Evolutionary conservation across 2,888 invertebrate species (phyloP).

Genomic region (Anthophora plumipes): DNA sequence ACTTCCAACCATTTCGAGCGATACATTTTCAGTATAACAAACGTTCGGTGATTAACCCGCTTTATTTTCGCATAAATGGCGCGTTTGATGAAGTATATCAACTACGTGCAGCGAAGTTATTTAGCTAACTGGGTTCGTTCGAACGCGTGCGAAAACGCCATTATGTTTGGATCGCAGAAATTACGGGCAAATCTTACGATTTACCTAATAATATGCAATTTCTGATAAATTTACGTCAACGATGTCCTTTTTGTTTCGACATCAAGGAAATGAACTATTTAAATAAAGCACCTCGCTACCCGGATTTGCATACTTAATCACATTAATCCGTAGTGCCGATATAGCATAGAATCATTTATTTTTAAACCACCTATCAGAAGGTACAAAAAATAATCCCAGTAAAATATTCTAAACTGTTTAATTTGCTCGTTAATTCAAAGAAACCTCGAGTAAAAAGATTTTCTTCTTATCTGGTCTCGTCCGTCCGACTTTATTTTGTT

Average conservation of each 20-base stretch:
- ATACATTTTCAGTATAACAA: background rate
- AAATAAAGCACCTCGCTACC: background rate
- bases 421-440: too few relatives aligned
- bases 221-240: background rate
- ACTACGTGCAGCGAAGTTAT: conserved; percentile 19
- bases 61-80: conserved; percentile 45
- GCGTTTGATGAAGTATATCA: conserved; percentile 19
- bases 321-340: background rate
- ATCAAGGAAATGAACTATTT: conserved; percentile 3
- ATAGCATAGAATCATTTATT: background rate
- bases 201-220: conserved; percentile 31
- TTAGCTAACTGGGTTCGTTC: conserved; percentile 4
- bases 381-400: background rate
- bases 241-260: background rate
- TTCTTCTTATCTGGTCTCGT: background rate
- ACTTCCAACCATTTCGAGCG: background rate
- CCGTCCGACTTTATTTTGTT: background rate
- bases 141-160: conserved; percentile 37
- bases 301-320: background rate
- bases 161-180: conserved; percentile 21
- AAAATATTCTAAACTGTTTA: background rate
- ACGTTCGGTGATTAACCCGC: conserved; percentile 35
- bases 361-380: too few relatives aligned
- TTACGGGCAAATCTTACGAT: conserved; percentile 13
- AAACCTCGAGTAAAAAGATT: conserved; percentile 3